These are phyloP conservation scores for Stegostoma tigrinum DNA, from an alignment of 2,113 vertebrate genomes.

Conservation along the genomic window DNA sequence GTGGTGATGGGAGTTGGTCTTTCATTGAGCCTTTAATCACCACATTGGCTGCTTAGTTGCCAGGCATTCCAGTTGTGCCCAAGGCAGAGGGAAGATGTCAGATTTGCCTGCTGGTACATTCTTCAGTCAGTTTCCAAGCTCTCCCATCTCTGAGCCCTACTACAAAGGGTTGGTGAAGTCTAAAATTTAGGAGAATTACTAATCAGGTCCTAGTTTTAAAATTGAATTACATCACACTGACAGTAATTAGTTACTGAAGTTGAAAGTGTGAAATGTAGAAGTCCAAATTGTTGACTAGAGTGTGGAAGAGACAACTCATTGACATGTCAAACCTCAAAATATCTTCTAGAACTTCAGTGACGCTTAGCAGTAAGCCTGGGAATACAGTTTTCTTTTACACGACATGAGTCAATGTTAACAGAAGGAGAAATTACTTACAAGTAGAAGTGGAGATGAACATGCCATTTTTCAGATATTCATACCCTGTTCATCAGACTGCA, in stretches of 20 bases:
- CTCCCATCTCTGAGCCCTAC: too few species aligned
- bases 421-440: not conserved
- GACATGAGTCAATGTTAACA: not conserved
- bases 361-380: not conserved
- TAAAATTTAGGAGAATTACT: too few species aligned
- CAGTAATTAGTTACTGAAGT: not conserved
- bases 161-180: too few species aligned
- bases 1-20: too few species aligned
- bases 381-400: not conserved
- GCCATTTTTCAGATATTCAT: not conserved
- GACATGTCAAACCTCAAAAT: not conserved
- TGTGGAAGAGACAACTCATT: not conserved
- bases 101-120: too few species aligned
- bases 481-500: not conserved
- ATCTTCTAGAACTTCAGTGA: not conserved
- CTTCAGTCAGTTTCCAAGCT: too few species aligned
- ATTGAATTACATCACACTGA: not conserved
- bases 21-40: too few species aligned
- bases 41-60: too few species aligned
- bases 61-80: too few species aligned
- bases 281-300: not conserved
- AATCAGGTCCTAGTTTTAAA: too few species aligned
- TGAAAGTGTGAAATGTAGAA: not conserved
- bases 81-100: too few species aligned
- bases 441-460: not conserved